phyloP scores from a whole-genome alignment of 2,797 vertebrate genomes.

The Sus cebifrons region DNA sequence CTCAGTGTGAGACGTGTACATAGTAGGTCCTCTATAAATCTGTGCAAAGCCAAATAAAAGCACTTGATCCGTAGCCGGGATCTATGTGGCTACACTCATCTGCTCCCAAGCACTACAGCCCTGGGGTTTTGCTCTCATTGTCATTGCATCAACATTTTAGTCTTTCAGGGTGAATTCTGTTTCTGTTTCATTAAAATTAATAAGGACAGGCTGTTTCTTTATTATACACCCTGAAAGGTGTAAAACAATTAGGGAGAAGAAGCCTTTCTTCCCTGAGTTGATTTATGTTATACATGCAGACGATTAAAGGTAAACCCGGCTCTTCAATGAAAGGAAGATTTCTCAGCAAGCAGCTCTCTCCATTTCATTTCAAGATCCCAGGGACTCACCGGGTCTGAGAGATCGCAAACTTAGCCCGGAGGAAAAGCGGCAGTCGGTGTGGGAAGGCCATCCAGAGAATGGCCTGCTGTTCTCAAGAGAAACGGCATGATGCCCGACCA shows the following conservation, averaged over 20 bases:
- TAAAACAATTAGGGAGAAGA: conserved; percentile 84
- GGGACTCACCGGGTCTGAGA: conserved; percentile 84
- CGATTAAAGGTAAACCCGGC: conserved; percentile 88
- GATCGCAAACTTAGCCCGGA: conserved; percentile 86
- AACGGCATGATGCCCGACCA: conserved; percentile 80
- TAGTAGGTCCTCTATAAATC: background rate
- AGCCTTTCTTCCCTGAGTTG: conserved; percentile 82
- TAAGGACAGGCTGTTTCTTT: conserved; percentile 86
- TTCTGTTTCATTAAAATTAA: conserved; percentile 84
- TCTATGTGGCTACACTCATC: background rate
- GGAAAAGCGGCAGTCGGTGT: conserved; percentile 84
- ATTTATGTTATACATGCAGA: conserved; percentile 88
- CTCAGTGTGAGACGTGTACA: background rate
- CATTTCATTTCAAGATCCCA: conserved; percentile 86
- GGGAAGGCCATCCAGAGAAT: conserved; percentile 62
- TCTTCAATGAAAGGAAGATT: conserved; percentile 88
- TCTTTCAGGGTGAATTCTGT: conserved; percentile 85
- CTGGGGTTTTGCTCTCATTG: conserved; percentile 76
- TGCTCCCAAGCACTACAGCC: background rate
- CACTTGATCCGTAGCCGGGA: background rate
- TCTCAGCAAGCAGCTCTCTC: conserved; percentile 84
- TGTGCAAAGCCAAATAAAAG: background rate
- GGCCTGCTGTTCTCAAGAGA: conserved; percentile 79
- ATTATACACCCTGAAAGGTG: conserved; percentile 83
- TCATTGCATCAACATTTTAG: conserved; percentile 80